Conservation (phyloP, 92 coral and sea anemone species). For the Epizoanthus stellaris region DNA sequence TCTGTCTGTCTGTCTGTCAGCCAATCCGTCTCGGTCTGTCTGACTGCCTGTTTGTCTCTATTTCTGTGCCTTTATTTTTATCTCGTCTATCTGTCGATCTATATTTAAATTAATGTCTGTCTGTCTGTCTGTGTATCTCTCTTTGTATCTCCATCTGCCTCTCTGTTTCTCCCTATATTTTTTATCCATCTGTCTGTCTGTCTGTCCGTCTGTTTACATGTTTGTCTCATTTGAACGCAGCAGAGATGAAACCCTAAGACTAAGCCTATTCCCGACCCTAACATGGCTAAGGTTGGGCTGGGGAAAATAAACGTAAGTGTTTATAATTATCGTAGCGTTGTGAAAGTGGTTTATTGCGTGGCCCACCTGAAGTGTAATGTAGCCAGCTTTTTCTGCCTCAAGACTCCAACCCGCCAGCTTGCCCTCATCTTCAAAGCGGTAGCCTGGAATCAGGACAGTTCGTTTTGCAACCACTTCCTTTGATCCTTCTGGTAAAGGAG, state of each 20-base stretch:
- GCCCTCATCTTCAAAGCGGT: constrained; percentile 71
- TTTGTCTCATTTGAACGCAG: background rate
- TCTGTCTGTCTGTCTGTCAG: background rate
- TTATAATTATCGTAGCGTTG: no score
- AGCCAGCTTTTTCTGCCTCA: constrained; percentile 74
- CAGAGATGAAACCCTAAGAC: background rate
- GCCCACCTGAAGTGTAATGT: constrained; percentile 76
- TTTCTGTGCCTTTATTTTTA: no score
- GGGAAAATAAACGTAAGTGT: no score
- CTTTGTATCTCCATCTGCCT: background rate
- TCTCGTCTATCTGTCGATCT: no score
- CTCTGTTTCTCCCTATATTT: background rate
- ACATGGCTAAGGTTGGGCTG: background rate
- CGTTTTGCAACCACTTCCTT: constrained; percentile 17
- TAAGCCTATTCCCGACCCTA: background rate
- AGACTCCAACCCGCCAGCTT: constrained; percentile 75
- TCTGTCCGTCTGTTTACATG: background rate
- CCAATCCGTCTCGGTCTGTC: background rate
- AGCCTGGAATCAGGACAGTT: constrained; percentile 71
- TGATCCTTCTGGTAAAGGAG: background rate
- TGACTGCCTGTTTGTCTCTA: background rate
- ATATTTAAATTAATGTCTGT: no score
- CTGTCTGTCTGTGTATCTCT: background rate
- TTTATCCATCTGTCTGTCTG: no score
- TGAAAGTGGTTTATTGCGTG: background rate